phyloP scores from a whole-genome alignment of 2,113 vertebrate species.

The Pongo abelii region DNA sequence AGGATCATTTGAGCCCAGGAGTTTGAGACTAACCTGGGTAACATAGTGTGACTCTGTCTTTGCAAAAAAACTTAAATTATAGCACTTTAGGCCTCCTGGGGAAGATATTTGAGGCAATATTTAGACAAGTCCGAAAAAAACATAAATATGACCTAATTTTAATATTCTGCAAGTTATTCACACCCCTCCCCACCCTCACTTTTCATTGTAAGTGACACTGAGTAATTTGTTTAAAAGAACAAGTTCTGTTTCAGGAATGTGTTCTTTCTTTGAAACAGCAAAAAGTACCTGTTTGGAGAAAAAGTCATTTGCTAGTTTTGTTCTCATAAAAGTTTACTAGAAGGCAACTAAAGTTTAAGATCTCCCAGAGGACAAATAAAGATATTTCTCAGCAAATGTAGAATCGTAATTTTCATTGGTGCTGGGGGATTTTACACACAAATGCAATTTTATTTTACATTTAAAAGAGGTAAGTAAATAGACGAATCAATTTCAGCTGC shows the following conservation, averaged over 20 bases:
- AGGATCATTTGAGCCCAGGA: too few relatives aligned
- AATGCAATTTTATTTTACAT: slow-evolving; percentile 72
- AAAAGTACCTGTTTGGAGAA: slow-evolving; percentile 47
- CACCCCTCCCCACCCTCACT: accelerated
- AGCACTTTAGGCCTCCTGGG: not conserved
- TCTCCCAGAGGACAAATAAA: slow-evolving; percentile 63
- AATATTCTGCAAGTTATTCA: not conserved
- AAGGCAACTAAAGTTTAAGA: slow-evolving; percentile 61
- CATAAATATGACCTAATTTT: not conserved
- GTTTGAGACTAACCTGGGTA: too few relatives aligned
- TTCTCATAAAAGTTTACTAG: slow-evolving; percentile 71
- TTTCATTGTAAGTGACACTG: not conserved
- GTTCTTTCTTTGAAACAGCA: slow-evolving; percentile 38
- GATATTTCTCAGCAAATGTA: slow-evolving; percentile 64
- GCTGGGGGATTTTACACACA: slow-evolving; percentile 63
- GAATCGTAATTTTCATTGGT: slow-evolving; percentile 47
- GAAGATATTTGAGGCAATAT: not conserved
- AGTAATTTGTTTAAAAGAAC: slow-evolving; percentile 23
- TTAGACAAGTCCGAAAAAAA: not conserved
- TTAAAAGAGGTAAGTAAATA: slow-evolving; percentile 67
- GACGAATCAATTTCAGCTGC: slow-evolving; percentile 64
- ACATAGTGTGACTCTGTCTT: too few relatives aligned
- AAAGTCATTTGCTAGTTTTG: slow-evolving; percentile 49
- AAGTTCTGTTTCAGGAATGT: not conserved
- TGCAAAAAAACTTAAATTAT: not conserved